A percentile compares a stretch with the other conserved stretches of the same genome.
These are phyloP conservation scores for Callitettix versicolor DNA, from an alignment of 1,140 invertebrate genomes.

Conservation along the genomic window DNA sequence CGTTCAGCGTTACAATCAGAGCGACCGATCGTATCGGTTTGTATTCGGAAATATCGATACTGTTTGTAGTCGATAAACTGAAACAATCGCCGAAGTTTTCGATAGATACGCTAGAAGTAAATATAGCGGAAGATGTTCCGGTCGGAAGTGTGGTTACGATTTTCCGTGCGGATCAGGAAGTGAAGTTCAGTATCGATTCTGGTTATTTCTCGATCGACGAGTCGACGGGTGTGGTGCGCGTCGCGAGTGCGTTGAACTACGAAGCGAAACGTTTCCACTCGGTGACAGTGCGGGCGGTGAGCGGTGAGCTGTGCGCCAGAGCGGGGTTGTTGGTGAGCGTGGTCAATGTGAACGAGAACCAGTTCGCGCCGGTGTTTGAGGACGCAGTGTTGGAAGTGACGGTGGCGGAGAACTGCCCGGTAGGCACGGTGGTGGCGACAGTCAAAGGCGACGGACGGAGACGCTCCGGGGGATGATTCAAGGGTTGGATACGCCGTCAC, in stretches of 20 bases:
- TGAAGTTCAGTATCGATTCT: conserved; percentile 64
- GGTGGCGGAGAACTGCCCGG: conserved; percentile 63
- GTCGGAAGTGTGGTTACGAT: conserved; percentile 74
- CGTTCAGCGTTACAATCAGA: no score
- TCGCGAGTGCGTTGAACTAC: conserved; percentile 66
- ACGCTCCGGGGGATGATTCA: conserved; percentile 63
- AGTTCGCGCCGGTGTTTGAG: conserved; percentile 69
- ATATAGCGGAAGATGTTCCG: conserved; percentile 84
- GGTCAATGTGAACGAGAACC: conserved; percentile 87
- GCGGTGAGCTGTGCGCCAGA: conserved; percentile 60
- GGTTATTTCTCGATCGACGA: conserved; percentile 71
- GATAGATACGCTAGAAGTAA: conserved; percentile 59
- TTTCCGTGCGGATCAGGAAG: conserved; percentile 72
- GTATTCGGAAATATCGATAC: conserved; percentile 59
- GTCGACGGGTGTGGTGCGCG: conserved; percentile 70
- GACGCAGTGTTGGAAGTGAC: conserved; percentile 63
- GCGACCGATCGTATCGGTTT: conserved; percentile 23
- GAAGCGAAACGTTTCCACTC: conserved; percentile 80
- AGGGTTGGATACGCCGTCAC: conserved; percentile 76
- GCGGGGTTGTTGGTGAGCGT: conserved; percentile 76
- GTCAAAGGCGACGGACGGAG: conserved; percentile 68
- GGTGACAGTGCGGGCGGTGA: conserved; percentile 70
- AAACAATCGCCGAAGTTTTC: conserved; percentile 80
- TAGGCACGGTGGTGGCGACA: conserved; percentile 60
- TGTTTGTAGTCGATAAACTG: conserved; percentile 80